These are phyloP conservation scores for Sebastes schlegelii DNA, from an alignment of 2,113 vertebrate genomes.

Conservation along the genomic window DNA sequence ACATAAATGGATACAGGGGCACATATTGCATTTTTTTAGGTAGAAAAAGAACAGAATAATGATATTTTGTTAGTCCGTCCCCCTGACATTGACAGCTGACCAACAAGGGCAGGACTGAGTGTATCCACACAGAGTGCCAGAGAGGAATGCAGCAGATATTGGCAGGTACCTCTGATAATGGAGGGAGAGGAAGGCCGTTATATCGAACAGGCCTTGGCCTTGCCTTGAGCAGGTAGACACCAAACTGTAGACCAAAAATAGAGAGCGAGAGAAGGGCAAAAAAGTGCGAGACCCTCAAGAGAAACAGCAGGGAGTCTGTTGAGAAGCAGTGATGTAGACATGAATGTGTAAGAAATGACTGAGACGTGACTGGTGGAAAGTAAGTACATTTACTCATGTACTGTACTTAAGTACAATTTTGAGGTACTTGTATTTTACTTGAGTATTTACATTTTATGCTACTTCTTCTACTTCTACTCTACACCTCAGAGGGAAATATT, in stretches of 20 bases:
- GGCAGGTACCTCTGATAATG: slow-evolving; percentile 41
- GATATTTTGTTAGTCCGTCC: background rate
- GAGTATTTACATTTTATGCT: no score
- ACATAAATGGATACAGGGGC: background rate
- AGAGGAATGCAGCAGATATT: slow-evolving; percentile 43
- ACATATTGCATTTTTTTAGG: background rate
- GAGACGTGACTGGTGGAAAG: no score
- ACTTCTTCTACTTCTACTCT: no score
- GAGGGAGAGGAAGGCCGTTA: slow-evolving; percentile 40
- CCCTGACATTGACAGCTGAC: slow-evolving; percentile 28
- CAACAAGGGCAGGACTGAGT: slow-evolving; percentile 24
- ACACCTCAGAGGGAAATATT: no score
- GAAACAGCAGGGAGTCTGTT: background rate
- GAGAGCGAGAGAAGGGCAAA: background rate
- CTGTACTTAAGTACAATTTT: no score
- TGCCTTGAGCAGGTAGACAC: slow-evolving; percentile 22
- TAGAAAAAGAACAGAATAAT: background rate
- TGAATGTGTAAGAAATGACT: background rate
- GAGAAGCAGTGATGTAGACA: background rate
- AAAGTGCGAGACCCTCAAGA: background rate
- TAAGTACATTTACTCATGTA: no score
- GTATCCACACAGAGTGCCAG: background rate
- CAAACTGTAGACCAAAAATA: slow-evolving; percentile 24
- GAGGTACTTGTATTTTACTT: no score
- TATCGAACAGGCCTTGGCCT: slow-evolving; percentile 55